phyloP scores from a whole-genome alignment of 2,888 invertebrate species.

The Deilephila elpenor region DNA sequence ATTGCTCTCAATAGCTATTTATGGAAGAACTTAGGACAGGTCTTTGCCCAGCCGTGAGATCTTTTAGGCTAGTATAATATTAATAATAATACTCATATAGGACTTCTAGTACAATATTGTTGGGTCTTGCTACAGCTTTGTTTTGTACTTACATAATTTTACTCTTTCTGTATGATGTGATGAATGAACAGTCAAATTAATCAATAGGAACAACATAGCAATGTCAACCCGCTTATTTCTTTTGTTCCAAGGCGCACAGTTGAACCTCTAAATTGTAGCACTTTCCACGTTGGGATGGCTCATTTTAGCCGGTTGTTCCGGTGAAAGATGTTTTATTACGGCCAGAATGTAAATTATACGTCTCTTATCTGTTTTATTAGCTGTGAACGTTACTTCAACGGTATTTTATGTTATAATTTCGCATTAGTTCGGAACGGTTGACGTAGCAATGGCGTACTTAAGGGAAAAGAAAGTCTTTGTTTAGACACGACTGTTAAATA shows the following conservation, averaged over 20 bases:
- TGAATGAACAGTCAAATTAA: no score
- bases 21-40: no score
- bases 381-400: conserved; percentile 50
- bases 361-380: conserved; percentile 74
- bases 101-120: no score
- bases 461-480: conserved; percentile 6
- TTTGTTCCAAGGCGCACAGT: conserved; percentile 46
- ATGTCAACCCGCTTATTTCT: conserved; percentile 35
- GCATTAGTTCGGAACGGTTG: conserved; percentile 39
- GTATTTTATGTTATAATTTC: conserved; percentile 51
- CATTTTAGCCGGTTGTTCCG: conserved; percentile 75
- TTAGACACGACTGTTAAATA: background rate
- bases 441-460: conserved; percentile 16
- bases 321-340: conserved; percentile 71
- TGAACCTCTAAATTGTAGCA: conserved; percentile 77
- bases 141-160: no score
- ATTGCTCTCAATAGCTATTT: no score
- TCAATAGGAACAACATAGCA: background rate
- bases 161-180: no score
- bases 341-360: conserved; percentile 72
- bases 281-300: conserved; percentile 77
- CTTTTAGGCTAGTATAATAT: no score
- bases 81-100: no score
- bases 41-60: no score
- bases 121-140: no score